These are phyloP conservation scores for Melanogrammus aeglefinus DNA, from an alignment of 2,797 vertebrate genomes.

Conservation along the genomic window DNA sequence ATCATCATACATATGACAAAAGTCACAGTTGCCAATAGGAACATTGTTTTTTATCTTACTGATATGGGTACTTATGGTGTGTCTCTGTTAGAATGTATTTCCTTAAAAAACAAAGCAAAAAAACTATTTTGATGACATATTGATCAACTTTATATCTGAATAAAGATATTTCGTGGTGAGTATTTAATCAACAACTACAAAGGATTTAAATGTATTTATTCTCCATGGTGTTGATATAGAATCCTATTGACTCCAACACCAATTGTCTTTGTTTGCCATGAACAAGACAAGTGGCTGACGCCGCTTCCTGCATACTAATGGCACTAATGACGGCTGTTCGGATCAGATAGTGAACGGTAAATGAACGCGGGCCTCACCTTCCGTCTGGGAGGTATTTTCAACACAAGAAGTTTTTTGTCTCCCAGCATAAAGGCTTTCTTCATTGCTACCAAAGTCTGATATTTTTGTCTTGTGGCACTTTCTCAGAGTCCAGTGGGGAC, in stretches of 20 bases:
- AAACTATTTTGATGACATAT: not conserved
- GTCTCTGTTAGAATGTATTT: too few species aligned
- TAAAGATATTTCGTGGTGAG: not conserved
- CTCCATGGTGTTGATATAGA: slow-evolving; percentile 41
- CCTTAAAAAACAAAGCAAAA: too few species aligned
- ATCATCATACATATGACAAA: slow-evolving; percentile 11
- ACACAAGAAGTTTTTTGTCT: slow-evolving; percentile 71
- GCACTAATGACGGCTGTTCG: slow-evolving; percentile 19
- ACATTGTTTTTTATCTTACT: not conserved
- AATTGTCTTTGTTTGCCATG: slow-evolving; percentile 40
- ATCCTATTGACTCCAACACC: slow-evolving; percentile 53
- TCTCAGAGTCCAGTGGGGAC: slow-evolving; percentile 64
- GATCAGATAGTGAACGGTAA: slow-evolving; percentile 16
- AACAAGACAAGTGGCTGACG: slow-evolving; percentile 28
- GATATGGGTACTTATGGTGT: not conserved
- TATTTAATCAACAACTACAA: slow-evolving; percentile 26
- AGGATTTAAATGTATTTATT: slow-evolving; percentile 41
- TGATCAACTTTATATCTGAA: not conserved
- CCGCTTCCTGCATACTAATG: slow-evolving; percentile 18
- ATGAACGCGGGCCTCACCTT: slow-evolving; percentile 44
- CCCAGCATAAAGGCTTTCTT: slow-evolving; percentile 71
- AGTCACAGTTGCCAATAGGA: not conserved
- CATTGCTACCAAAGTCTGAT: slow-evolving; percentile 68
- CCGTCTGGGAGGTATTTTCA: slow-evolving; percentile 57
- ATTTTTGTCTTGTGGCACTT: slow-evolving; percentile 79